These are phyloP conservation scores for Spheniscus humboldti DNA, from an alignment of 2,797 vertebrate genomes.

Conservation along the genomic window DNA sequence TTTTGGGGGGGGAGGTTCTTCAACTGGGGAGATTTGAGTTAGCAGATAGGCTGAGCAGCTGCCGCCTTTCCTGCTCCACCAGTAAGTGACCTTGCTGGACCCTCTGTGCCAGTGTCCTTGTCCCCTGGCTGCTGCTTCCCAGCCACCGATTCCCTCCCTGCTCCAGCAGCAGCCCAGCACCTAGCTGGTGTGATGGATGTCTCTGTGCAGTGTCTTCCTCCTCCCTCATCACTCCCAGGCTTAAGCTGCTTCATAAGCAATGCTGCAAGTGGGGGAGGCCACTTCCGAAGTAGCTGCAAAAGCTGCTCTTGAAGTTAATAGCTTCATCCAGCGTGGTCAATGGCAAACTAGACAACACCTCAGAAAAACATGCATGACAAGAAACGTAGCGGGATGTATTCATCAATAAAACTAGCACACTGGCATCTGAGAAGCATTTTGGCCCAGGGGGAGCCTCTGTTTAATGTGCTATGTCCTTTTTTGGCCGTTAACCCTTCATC, in stretches of 20 bases:
- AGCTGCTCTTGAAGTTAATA: not conserved
- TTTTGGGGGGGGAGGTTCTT: not conserved
- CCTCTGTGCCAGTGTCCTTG: not conserved
- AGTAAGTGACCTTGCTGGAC: not conserved
- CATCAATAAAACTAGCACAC: not conserved
- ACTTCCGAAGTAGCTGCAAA: not conserved
- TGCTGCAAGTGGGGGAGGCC: not conserved
- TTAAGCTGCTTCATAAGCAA: not conserved
- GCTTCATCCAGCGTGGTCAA: not conserved
- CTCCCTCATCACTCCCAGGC: not conserved
- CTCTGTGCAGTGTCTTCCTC: not conserved
- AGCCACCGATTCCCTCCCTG: not conserved
- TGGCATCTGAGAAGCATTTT: not conserved
- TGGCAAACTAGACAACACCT: not conserved
- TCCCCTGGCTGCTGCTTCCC: not conserved
- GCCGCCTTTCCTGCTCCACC: not conserved
- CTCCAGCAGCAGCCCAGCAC: not conserved
- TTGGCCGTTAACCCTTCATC: not conserved
- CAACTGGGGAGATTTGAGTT: not conserved
- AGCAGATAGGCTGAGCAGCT: not conserved
- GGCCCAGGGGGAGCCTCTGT: not conserved
- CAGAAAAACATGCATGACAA: not conserved
- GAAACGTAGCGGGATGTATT: rapidly evolving
- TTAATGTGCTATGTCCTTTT: not conserved
- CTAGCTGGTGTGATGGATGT: rapidly evolving